Evolutionary conservation across 2,113 vertebrate species (phyloP).

Genomic region (Egretta garzetta): DNA sequence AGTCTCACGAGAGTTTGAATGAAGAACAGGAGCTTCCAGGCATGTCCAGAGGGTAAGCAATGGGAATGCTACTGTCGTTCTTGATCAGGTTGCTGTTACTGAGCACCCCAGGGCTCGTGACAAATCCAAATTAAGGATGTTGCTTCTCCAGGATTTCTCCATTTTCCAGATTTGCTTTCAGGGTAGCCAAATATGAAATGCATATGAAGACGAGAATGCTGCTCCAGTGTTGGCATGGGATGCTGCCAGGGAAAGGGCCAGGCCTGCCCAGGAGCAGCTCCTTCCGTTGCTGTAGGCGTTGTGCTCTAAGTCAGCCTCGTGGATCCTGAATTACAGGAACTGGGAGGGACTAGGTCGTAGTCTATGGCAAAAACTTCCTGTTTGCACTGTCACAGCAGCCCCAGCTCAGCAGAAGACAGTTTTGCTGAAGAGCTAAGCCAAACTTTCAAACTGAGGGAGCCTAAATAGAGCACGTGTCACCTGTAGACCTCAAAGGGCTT

Average conservation of each 20-base stretch:
- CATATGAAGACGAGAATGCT: neutral
- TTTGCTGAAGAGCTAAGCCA: neutral
- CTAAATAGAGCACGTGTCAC: neutral
- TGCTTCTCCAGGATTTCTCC: neutral
- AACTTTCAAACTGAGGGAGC: neutral
- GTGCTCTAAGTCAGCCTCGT: neutral
- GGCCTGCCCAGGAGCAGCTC: accelerated
- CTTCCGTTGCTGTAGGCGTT: neutral
- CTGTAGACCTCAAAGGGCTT: neutral
- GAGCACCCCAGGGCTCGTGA: neutral
- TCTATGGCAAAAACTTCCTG: neutral
- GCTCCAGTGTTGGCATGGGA: accelerated
- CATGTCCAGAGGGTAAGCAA: neutral
- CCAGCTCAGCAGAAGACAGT: neutral
- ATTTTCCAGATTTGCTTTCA: neutral
- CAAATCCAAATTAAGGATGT: neutral
- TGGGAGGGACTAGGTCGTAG: neutral
- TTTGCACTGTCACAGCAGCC: neutral
- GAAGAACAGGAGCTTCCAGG: neutral
- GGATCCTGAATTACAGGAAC: neutral
- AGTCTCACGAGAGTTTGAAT: neutral
- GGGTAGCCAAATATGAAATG: neutral
- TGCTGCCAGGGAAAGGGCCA: neutral
- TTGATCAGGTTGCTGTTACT: neutral
- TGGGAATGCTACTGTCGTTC: neutral